Conservation (phyloP, 2,888 invertebrate genomes). For the Heliconius hortense region DNA sequence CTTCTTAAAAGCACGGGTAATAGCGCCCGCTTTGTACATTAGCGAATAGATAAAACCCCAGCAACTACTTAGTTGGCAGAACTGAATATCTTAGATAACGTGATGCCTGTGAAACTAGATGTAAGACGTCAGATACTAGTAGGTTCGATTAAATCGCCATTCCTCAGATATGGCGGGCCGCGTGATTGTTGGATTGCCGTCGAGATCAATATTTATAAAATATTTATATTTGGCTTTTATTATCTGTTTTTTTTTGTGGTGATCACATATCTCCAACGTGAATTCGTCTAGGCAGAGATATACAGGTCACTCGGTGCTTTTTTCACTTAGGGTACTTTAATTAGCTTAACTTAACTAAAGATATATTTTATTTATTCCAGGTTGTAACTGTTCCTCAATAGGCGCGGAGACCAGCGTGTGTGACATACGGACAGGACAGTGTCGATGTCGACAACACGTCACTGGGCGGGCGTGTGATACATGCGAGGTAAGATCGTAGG, state of each 20-base stretch:
- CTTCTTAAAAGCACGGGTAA: neutral
- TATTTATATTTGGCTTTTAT: neutral
- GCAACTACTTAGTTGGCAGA: slow-evolving; percentile 20
- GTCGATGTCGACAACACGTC: slow-evolving; percentile 87
- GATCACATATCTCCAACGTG: no score
- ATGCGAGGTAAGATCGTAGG: slow-evolving; percentile 82
- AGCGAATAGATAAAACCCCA: slow-evolving; percentile 23
- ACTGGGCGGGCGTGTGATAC: slow-evolving; percentile 88
- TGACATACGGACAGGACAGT: slow-evolving; percentile 89
- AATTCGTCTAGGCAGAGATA: no score
- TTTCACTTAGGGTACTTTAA: no score
- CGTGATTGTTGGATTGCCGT: slow-evolving; percentile 2
- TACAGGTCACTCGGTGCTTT: no score
- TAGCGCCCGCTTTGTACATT: slow-evolving; percentile 21
- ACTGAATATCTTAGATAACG: slow-evolving; percentile 34
- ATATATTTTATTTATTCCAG: slow-evolving; percentile 79
- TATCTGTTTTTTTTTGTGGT: no score
- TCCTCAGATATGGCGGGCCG: slow-evolving; percentile 12
- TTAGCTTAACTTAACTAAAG: neutral
- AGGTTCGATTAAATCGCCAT: slow-evolving; percentile 40
- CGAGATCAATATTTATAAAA: neutral
- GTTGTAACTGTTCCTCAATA: slow-evolving; percentile 90
- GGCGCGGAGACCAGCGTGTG: slow-evolving; percentile 88
- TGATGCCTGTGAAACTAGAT: slow-evolving; percentile 33
- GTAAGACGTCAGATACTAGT: slow-evolving; percentile 37